Conservation (phyloP, 2,797 vertebrate species). For the Mus minutoides region DNA sequence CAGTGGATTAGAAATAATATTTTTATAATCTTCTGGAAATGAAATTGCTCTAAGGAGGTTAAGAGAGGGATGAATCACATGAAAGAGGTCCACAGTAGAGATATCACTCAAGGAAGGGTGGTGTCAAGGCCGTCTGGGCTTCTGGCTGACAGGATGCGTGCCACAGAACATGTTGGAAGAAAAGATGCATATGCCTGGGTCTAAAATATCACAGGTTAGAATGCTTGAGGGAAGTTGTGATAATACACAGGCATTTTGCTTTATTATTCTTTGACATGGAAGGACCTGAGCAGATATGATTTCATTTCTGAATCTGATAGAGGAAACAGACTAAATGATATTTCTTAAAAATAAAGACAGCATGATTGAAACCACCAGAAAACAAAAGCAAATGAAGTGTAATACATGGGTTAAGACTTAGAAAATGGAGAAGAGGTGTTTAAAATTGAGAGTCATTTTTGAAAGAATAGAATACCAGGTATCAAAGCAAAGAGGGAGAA, state of each 20-base stretch:
- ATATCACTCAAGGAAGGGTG: background rate
- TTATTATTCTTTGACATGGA: constrained; percentile 21
- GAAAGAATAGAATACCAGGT: constrained; percentile 13
- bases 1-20: constrained; percentile 49
- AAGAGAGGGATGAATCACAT: background rate
- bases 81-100: background rate
- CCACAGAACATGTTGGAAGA: background rate
- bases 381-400: constrained; percentile 28
- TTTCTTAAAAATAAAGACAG: constrained; percentile 35
- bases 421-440: background rate
- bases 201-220: background rate
- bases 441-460: background rate
- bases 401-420: background rate
- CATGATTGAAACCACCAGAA: constrained; percentile 37
- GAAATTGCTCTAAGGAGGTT: constrained; percentile 57
- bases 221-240: background rate
- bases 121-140: background rate
- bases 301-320: constrained; percentile 48
- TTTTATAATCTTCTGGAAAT: constrained; percentile 36
- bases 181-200: background rate
- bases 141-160: background rate
- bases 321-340: constrained; percentile 43
- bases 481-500: constrained; percentile 12
- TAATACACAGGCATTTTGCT: background rate
- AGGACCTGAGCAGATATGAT: background rate